A percentile compares a stretch with the other conserved stretches of the same genome.
These are phyloP conservation scores for Spisula subtruncata DNA, from an alignment of 2,888 invertebrate species.

Conservation along the genomic window DNA sequence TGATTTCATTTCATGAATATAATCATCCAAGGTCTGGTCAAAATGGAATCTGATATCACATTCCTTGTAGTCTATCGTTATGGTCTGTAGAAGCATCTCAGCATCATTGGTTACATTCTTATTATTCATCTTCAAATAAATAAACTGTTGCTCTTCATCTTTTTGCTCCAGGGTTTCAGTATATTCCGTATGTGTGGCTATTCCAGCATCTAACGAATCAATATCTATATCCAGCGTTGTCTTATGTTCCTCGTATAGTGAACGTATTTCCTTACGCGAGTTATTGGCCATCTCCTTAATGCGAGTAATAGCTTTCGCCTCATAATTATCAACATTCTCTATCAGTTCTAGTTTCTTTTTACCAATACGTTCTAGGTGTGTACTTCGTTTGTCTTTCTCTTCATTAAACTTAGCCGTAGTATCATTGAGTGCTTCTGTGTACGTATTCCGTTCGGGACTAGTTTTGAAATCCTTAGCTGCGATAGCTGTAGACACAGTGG, in stretches of 20 bases:
- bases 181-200: constrained; percentile 10
- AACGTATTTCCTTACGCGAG: constrained; percentile 31
- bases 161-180: neutral
- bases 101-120: constrained; percentile 7
- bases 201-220: constrained; percentile 2
- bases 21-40: constrained; percentile 1
- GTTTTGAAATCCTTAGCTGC: constrained; percentile 29
- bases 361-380: constrained; percentile 10
- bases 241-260: constrained; percentile 28
- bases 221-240: constrained; percentile 12
- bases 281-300: constrained; percentile 26
- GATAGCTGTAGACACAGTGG: neutral
- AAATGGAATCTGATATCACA: constrained; percentile 21
- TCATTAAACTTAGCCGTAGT: neutral
- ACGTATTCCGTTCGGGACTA: constrained; percentile 2
- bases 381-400: constrained; percentile 18
- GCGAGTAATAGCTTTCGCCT: too few relatives aligned
- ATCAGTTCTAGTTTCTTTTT: constrained; percentile 22
- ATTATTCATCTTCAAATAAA: constrained; percentile 17
- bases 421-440: neutral
- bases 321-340: constrained; percentile 28
- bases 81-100: neutral
- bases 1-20: neutral
- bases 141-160: constrained; percentile 16
- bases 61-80: constrained; percentile 17